Evolutionary conservation across 2,888 invertebrate genomes (phyloP), one percentile per base, ranked within the genome.

Genomic region (Vesta saturnalis): DNA sequence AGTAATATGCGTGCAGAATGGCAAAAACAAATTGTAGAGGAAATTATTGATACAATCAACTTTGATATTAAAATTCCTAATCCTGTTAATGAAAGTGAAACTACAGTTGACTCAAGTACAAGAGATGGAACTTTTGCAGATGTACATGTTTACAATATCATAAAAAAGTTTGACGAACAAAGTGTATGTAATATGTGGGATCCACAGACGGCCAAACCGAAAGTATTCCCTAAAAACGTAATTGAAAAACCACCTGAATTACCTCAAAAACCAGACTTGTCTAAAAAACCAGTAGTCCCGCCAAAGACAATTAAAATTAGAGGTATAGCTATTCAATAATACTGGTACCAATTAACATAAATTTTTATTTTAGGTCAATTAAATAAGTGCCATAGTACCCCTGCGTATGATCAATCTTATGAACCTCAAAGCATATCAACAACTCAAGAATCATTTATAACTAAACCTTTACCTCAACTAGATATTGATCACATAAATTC

Each of bases 301-400:
- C 83, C 83, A 1, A 73, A 80, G 39, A 77, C 77, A 58, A 78
- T 79, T 59, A 80, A 79, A 71, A 64, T 79, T 54, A 81, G 87
- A 23, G 91, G 69, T 69, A 19, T 1, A 16, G 21, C 16, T 19
- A n/a, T 35, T 15, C n/a, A 16, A 16, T n/a, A 21, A 47, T 52
- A 10, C 19, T 60, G 18, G 19, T 60, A 52, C 12, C 1, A 49
- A 19, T 8, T n/a, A n/a, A n/a, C n/a, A n/a, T n/a, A n/a, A 23
- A n/a, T 39, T 14, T 66, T 21, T 12, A 10, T 60, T 60, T 15
- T 18, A 69, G 69, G 90, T 0, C 88, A 88, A 72, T 84, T 94
- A 59, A 94, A 94, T 84, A 94, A 94, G 84, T 91, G 91, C 76
- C 90, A 92, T 81, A 94, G 93, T 74, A 92, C 93, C n/a, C 94